These are phyloP conservation scores for Diplosoma virens DNA, from an alignment of 23 tunicate species.

Conservation along the genomic window DNA sequence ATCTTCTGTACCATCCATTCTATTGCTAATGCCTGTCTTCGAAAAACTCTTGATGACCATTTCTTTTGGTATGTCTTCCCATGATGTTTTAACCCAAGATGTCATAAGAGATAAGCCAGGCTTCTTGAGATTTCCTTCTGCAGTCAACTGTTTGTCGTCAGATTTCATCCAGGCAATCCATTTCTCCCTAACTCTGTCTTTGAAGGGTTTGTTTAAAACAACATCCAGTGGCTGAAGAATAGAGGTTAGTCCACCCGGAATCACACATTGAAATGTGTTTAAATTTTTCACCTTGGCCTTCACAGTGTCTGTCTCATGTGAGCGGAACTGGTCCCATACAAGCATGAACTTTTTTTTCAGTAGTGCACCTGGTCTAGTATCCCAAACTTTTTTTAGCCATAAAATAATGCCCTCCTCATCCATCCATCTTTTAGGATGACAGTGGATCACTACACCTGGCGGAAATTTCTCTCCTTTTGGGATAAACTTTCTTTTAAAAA, in stretches of 20 bases:
- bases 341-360: background rate
- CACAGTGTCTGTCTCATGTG: background rate
- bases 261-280: background rate
- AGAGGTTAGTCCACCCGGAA: no score
- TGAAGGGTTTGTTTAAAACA: slow-evolving; percentile 1
- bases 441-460: slow-evolving; percentile 11
- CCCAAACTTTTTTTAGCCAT: slow-evolving; percentile 15
- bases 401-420: slow-evolving; percentile 7
- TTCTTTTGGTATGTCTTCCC: background rate
- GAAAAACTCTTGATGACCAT: background rate
- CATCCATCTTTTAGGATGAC: slow-evolving; percentile 36
- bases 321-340: slow-evolving; percentile 24
- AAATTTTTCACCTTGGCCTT: background rate
- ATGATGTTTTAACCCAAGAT: background rate
- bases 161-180: background rate
- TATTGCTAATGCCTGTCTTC: background rate
- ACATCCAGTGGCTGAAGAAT: slow-evolving; percentile 11
- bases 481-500: slow-evolving; percentile 1
- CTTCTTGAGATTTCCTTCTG: background rate
- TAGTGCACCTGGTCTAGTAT: slow-evolving; percentile 18
- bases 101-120: slow-evolving; percentile 1
- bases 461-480: slow-evolving; percentile 21
- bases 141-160: background rate
- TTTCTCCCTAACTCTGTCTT: slow-evolving; percentile 1
- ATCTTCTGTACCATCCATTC: background rate